A percentile compares a stretch with the other conserved stretches of the same genome.
These are phyloP conservation scores for Acanthochromis polyacanthus DNA, from an alignment of 2,113 vertebrate genomes.

Conservation along the genomic window DNA sequence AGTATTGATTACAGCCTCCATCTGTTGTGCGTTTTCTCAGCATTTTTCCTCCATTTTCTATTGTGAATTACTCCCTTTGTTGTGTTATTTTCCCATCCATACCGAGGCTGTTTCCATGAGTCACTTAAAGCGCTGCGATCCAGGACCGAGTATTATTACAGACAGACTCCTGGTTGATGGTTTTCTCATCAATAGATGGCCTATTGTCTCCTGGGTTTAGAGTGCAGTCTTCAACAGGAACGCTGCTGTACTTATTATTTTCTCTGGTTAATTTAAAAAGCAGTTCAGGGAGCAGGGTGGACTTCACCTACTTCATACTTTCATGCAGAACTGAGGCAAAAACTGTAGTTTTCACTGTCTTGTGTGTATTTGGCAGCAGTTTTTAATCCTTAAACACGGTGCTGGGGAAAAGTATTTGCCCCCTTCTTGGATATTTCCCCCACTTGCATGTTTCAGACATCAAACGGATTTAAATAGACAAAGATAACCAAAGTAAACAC, in stretches of 20 bases:
- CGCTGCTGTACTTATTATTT: constrained; percentile 31
- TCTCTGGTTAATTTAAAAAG: background rate
- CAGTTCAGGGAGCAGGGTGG: background rate
- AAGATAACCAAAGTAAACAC: no score
- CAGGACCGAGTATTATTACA: constrained; percentile 63
- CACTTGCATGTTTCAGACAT: no score
- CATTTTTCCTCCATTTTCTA: constrained; percentile 58
- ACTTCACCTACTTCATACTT: background rate
- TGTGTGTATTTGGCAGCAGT: no score
- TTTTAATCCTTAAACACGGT: background rate
- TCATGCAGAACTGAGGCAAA: background rate
- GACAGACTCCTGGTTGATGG: constrained; percentile 67
- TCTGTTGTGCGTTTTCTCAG: constrained; percentile 76
- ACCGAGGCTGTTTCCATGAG: constrained; percentile 76
- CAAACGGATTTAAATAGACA: no score
- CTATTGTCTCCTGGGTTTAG: constrained; percentile 59
- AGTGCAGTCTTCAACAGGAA: constrained; percentile 32
- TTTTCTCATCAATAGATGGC: constrained; percentile 74
- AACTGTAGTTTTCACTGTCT: background rate
- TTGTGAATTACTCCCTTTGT: constrained; percentile 80
- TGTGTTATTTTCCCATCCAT: constrained; percentile 69
- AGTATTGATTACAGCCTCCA: constrained; percentile 79
- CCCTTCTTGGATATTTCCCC: no score
- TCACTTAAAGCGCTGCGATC: constrained; percentile 55
- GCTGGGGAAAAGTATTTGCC: no score